Base-by-base conservation (phyloP, 2,113 vertebrate species). In the Baryphthengus martii region DNA sequence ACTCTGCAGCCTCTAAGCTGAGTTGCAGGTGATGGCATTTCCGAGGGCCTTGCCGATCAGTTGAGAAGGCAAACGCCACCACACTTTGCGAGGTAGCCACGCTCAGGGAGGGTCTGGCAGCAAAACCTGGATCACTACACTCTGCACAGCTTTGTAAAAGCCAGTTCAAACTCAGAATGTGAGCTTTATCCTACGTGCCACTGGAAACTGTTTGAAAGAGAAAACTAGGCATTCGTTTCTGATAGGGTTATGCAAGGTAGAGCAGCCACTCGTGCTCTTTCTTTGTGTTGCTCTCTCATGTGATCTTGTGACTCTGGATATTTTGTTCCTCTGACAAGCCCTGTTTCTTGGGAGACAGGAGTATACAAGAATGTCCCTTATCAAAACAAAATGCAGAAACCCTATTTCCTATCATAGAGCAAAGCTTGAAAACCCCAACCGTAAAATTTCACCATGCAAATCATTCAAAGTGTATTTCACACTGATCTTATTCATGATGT, bases 71-170 rank as follows among this genome's bases (percentile, higher is more conserved):
- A 62, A 62, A 76, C 0, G 6, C 39, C 53, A 40, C 20, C n/a
- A n/a, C 15, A 19, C 17, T 1, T 0, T 3, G 15, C 1, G 2
- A 85, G 37, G n/a, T 11, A 68, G 40, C 12, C 33, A 37, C 53
- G 40, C 40, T 61, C n/a, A 15, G 29, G 50, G 28, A 63, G 40
- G 31, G 26, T 80, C 35, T 6, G 2, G 10, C 33, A 82, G 53
- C 53, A 81, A 78, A 93, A 53, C 66, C n/a, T 74, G 62, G 20
- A 39, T 91, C 26, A 37, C 9, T 49, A 18, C 24, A 47, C 18
- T 44, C 72, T 65, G 52, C 17, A 23, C 39, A 81, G 59, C 53
- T 93, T 82, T 86, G 3, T 23, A 52, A 66, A 45, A 70, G 52
- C 45, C 33, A 31, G 11, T 81, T 85, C 39, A 53, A 83, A 71